Percentiles rank a stretch among this genome's conserved stretches.
Conservation (phyloP, 2,888 invertebrate species). For the Cyaniris semiargus region DNA sequence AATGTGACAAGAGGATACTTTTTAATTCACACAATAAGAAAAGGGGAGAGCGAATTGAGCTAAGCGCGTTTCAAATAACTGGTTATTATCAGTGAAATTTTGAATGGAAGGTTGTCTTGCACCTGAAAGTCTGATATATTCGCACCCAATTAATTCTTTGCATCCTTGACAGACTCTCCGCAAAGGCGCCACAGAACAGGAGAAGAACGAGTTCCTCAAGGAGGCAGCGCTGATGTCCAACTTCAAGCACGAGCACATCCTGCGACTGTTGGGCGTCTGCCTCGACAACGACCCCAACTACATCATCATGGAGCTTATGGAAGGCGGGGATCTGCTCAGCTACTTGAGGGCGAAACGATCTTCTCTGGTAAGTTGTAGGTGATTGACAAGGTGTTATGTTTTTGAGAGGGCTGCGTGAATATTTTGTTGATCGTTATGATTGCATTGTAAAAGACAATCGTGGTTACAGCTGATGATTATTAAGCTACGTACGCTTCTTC, state of each 20-base stretch:
- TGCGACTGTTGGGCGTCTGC: conserved; percentile 95
- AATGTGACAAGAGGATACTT: too few relatives aligned
- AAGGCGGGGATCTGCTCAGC: conserved; percentile 95
- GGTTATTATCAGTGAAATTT: too few relatives aligned
- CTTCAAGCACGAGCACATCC: conserved; percentile 97
- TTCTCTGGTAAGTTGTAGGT: conserved; percentile 78
- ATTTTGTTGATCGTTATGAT: neutral
- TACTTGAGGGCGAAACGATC: conserved; percentile 92
- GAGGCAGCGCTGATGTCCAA: conserved; percentile 99
- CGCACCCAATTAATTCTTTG: too few relatives aligned
- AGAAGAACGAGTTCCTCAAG: conserved; percentile 95
- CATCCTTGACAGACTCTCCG: conserved; percentile 85
- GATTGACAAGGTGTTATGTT: neutral
- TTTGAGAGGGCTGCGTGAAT: neutral
- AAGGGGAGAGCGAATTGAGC: too few relatives aligned
- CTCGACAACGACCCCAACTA: conserved; percentile 96
- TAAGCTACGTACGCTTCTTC: too few relatives aligned
- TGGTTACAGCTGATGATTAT: neutral
- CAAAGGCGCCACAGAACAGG: conserved; percentile 93
- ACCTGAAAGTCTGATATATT: too few relatives aligned
- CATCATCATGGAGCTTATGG: conserved; percentile 98
- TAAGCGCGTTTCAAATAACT: too few relatives aligned
- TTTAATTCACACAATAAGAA: too few relatives aligned
- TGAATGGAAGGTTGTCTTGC: too few relatives aligned
- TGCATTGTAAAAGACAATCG: neutral